Evolutionary conservation across 2,888 invertebrate genomes (phyloP).

Genomic region (Apodemia hepburni): DNA sequence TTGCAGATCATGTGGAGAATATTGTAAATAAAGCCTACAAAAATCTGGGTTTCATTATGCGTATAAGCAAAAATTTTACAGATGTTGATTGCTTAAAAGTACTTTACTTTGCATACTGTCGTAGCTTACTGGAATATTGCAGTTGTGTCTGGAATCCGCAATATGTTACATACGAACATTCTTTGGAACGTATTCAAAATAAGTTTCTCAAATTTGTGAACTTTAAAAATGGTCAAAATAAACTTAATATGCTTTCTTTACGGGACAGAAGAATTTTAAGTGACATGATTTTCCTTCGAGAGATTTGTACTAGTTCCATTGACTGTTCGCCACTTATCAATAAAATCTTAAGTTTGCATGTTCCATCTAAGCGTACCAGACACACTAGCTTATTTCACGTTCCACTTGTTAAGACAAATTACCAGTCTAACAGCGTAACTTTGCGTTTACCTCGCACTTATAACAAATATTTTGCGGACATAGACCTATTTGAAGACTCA

Average conservation of each 20-base stretch:
- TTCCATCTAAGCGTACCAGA: neutral
- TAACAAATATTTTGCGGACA: neutral
- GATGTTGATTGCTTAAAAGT: slow-evolving; percentile 17
- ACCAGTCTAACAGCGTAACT: neutral
- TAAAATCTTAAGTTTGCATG: neutral
- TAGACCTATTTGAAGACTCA: neutral
- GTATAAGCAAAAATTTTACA: slow-evolving; percentile 17
- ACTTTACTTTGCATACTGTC: slow-evolving; percentile 15
- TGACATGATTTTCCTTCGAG: neutral
- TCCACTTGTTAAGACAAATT: neutral
- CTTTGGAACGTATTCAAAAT: neutral
- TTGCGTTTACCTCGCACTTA: neutral
- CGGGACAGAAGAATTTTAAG: neutral
- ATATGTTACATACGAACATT: slow-evolving; percentile 7
- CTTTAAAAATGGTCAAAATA: neutral
- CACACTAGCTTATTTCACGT: neutral
- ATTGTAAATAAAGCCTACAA: slow-evolving; percentile 17
- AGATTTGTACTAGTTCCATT: neutral
- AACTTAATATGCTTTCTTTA: neutral
- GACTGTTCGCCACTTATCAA: neutral
- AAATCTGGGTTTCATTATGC: slow-evolving; percentile 18
- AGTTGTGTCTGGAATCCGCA: slow-evolving; percentile 16
- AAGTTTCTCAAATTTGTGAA: neutral
- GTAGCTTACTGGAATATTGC: slow-evolving; percentile 18
- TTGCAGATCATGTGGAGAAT: slow-evolving; percentile 10